Conservation (phyloP, 2,888 invertebrate species). For the Oeneis ivallda region DNA sequence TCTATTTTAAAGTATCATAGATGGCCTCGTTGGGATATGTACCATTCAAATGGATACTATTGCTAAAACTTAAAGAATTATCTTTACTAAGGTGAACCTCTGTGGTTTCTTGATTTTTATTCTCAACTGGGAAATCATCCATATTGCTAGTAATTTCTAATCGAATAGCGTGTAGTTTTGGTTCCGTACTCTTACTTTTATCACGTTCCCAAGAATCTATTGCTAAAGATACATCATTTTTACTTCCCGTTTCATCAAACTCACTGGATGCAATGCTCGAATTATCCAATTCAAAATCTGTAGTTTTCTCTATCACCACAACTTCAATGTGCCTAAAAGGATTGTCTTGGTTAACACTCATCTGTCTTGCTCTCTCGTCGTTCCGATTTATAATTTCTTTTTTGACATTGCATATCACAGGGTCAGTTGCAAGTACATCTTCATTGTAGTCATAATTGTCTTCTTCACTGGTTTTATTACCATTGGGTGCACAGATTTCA, state of each 20-base stretch:
- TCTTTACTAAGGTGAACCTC: conserved; percentile 72
- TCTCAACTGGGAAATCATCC: conserved; percentile 69
- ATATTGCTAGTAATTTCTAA: conserved; percentile 77
- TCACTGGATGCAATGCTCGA: conserved; percentile 73
- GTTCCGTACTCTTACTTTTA: conserved; percentile 57
- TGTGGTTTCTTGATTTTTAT: conserved; percentile 58
- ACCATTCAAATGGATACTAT: conserved; percentile 80
- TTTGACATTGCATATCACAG: conserved; percentile 76
- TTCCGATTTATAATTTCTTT: conserved; percentile 75
- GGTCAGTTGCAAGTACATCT: conserved; percentile 72
- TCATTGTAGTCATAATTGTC: conserved; percentile 70
- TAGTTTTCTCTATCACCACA: conserved; percentile 77
- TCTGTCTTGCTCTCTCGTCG: conserved; percentile 71
- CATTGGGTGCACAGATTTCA: conserved; percentile 82
- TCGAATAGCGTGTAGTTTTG: conserved; percentile 75
- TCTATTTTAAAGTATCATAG: conserved; percentile 78
- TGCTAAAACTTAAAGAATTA: conserved; percentile 74
- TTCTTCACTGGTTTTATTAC: conserved; percentile 64
- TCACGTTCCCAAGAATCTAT: conserved; percentile 77
- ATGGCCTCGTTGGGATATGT: conserved; percentile 81
- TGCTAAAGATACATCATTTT: conserved; percentile 70
- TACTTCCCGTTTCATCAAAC: conserved; percentile 67
- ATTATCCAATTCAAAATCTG: conserved; percentile 74
- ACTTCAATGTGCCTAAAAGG: conserved; percentile 79
- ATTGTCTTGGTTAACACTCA: conserved; percentile 74